Evolutionary conservation across 2,888 invertebrate genomes (phyloP).

Genomic region (Melangyna quadrimaculata): DNA sequence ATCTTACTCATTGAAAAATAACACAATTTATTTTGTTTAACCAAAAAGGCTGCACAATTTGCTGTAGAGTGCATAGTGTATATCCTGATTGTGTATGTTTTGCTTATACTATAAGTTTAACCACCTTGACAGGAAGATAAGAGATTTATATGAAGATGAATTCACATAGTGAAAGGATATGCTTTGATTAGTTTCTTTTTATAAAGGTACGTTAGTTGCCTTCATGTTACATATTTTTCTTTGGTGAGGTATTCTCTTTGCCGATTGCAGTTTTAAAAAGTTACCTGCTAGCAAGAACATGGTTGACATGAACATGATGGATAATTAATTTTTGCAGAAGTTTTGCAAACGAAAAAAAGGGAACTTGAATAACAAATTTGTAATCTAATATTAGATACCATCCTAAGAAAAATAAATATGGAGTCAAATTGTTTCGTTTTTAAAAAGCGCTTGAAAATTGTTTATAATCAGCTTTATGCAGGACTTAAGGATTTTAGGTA

Average conservation of each 20-base stretch:
- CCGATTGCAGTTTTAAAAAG: neutral
- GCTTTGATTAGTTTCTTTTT: constrained; percentile 30
- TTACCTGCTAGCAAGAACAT: neutral
- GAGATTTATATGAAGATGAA: constrained; percentile 21
- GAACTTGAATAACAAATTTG: neutral
- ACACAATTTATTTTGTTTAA: constrained; percentile 50
- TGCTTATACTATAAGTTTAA: neutral
- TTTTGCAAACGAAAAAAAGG: neutral
- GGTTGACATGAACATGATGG: neutral
- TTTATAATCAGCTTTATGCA: neutral
- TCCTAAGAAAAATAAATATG: neutral
- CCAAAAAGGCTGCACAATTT: constrained; percentile 20
- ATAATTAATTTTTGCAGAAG: neutral
- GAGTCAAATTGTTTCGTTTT: neutral
- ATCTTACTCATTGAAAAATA: constrained; percentile 53
- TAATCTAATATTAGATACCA: neutral
- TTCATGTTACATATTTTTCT: neutral
- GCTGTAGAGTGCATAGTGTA: neutral
- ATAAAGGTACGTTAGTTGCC: no score
- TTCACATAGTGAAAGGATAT: constrained; percentile 8
- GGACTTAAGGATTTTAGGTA: neutral
- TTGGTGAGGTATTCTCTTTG: neutral
- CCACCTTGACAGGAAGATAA: constrained; percentile 13
- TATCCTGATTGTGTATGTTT: neutral
- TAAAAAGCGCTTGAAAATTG: neutral